Evolutionary conservation across 30 jellyfish, hydroid and myxozoan species (phyloP), one percentile per base, ranked within the genome.

Genomic region (Rhopilema esculentum): DNA sequence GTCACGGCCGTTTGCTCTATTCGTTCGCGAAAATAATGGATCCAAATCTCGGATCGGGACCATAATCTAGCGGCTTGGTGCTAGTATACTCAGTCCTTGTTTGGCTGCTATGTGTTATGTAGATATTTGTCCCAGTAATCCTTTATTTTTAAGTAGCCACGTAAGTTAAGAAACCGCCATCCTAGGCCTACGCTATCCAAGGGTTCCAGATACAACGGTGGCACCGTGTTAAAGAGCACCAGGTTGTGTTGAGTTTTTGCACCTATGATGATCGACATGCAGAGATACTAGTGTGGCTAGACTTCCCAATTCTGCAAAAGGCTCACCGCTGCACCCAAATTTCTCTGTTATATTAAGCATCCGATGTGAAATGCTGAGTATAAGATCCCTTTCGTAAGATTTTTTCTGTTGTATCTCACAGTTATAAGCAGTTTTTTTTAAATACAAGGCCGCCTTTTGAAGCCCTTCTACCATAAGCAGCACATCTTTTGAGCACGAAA

Each of bases 61-160:
- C 84, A 82, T 22, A 23, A 82, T 32, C 31, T n/a, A 82, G 64
- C 67, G 68, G 65, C 49, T 82, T 67, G 9, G n/a, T n/a, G 64
- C 19, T 1, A 82, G 30, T 21, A 67, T 49, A 16, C 50, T 28
- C n/a, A n/a, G 49, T 82, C 91, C 66, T 52, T 82, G 33, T 12
- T 24, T 49, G 26, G 32, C 77, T 66, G 21, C 48, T 67, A 66
- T 48, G 26, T 49, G 65, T 82, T 82, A 19, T 72, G 84, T 1
- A 29, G 29, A n/a, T 66, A 53, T 50, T 68, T 82, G 16, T 84
- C 84, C 84, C 66, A 48, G 76, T 66, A 66, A 6, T 65, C n/a
- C n/a, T n/a, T n/a, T n/a, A n/a, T 82, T 24, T 82, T 82, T 76
- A 82, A 30, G 68, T 80, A 80, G 33, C 90, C 90, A 29, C 63